Percentiles rank a stretch among this genome's conserved stretches.
Evolutionary conservation across 2,113 vertebrate species (phyloP).

Genomic region (Chamaea fasciata): DNA sequence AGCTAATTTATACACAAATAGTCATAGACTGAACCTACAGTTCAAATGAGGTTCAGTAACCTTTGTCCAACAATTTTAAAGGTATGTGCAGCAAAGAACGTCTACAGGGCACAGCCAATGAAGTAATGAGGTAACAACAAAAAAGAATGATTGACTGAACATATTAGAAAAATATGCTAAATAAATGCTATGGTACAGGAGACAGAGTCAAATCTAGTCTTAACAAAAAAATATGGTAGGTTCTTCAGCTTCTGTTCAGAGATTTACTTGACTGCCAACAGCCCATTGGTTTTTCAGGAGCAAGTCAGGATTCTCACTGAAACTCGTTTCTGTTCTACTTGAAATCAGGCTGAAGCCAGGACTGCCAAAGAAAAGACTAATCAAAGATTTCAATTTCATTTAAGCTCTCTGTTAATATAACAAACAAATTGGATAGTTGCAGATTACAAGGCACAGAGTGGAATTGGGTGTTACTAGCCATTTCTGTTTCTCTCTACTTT

Average conservation of each 20-base stretch:
- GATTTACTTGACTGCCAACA: background rate
- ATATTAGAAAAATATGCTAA: background rate
- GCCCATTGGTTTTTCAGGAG: background rate
- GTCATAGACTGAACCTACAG: background rate
- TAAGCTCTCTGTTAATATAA: background rate
- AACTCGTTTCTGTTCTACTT: background rate
- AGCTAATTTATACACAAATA: background rate
- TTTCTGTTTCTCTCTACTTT: background rate
- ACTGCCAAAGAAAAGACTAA: background rate
- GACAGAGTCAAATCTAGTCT: background rate
- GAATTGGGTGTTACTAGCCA: background rate
- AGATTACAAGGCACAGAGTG: background rate
- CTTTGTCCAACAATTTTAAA: background rate
- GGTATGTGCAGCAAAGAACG: background rate
- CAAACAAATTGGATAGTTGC: background rate
- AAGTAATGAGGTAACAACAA: background rate
- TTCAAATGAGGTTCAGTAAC: background rate
- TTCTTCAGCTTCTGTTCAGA: background rate
- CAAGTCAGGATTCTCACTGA: background rate
- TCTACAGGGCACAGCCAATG: background rate
- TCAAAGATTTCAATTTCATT: background rate
- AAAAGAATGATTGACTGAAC: background rate
- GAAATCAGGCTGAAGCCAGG: background rate
- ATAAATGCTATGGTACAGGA: background rate
- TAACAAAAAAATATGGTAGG: background rate